Percentiles rank a stretch among this genome's conserved stretches.
phyloP scores from a whole-genome alignment of 2,113 vertebrate genomes.

The Lamprotornis superbus region DNA sequence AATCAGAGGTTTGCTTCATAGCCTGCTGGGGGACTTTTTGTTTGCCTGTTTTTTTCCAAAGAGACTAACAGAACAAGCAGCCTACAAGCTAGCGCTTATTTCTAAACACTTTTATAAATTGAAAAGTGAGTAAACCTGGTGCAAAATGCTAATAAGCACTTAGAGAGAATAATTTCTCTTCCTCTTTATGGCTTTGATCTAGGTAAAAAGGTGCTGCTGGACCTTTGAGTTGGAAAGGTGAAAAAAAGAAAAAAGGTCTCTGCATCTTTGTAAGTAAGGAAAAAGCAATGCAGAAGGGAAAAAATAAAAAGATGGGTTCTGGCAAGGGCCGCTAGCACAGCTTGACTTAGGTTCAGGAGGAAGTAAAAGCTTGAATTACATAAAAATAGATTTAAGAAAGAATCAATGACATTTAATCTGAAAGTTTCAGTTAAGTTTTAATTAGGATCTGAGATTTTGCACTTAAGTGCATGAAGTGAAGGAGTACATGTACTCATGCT shows the following conservation, averaged over 20 bases:
- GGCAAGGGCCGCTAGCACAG: conserved; percentile 37
- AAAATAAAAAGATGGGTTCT: neutral
- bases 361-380: conserved; percentile 26
- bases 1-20: neutral
- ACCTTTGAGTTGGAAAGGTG: neutral
- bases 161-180: neutral
- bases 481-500: neutral
- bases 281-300: neutral
- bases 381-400: conserved; percentile 54
- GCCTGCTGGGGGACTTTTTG: neutral
- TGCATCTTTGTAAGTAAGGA: neutral
- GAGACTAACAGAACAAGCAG: neutral
- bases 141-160: neutral
- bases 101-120: neutral
- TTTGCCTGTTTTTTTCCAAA: neutral
- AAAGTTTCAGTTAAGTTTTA: conserved; percentile 62
- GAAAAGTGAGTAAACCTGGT: neutral
- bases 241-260: neutral
- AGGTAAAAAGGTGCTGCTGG: neutral
- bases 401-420: conserved; percentile 59
- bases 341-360: conserved; percentile 17
- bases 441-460: conserved; percentile 38
- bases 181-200: neutral
- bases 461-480: conserved; percentile 34
- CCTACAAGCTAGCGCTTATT: neutral